Percentiles rank a stretch among this genome's conserved stretches.
Evolutionary conservation across 1,140 invertebrate genomes (phyloP).

Genomic region (Ostrea denselamellosa): DNA sequence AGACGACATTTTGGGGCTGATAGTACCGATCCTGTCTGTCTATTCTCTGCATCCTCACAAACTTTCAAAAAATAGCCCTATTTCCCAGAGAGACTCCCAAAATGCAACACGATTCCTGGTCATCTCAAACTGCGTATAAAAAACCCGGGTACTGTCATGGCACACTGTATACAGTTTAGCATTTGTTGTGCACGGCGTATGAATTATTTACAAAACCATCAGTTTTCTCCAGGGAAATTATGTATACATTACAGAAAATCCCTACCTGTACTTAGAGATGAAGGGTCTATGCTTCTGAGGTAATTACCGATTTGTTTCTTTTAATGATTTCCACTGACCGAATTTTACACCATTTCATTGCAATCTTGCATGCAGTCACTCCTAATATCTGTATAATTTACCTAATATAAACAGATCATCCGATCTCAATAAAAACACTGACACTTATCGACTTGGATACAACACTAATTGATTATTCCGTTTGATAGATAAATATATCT

Average conservation of each 20-base stretch:
- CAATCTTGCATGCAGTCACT: neutral
- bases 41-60: neutral
- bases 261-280: neutral
- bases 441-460: neutral
- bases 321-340: slow-evolving; percentile 6
- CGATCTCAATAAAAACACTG: neutral
- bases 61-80: neutral
- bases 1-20: neutral
- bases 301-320: neutral
- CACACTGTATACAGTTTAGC: neutral
- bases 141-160: neutral
- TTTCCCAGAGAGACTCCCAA: neutral
- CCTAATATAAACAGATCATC: neutral
- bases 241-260: neutral
- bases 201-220: neutral
- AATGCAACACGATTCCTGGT: neutral
- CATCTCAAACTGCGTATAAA: neutral
- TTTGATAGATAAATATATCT: no score
- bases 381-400: neutral
- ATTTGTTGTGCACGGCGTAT: slow-evolving; percentile 4
- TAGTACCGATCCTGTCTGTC: neutral
- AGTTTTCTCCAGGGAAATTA: slow-evolving; percentile 28
- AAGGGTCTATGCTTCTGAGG: neutral
- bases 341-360: neutral
- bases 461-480: neutral